Percentiles rank a stretch among this genome's conserved stretches.
phyloP scores from a whole-genome alignment of 1,140 invertebrate genomes.

The Pogonus chalceus region DNA sequence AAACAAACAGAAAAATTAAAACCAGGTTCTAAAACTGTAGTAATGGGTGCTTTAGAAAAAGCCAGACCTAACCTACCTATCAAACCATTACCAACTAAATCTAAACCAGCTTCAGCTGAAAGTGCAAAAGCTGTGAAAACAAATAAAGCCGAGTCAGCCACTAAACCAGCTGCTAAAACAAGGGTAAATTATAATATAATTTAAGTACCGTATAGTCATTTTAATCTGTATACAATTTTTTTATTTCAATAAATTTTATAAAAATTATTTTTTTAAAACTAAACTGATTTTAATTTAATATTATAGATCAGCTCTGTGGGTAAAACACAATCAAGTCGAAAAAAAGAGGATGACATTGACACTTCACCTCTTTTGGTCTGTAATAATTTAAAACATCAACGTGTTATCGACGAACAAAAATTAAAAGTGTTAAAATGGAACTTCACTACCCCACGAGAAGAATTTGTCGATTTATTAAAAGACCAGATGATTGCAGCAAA shows the following conservation, averaged over 20 bases:
- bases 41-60: slow-evolving; percentile 75
- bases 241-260: too few relatives aligned
- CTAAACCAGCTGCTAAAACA: slow-evolving; percentile 31
- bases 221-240: too few relatives aligned
- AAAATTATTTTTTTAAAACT: too few relatives aligned
- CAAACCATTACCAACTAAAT: slow-evolving; percentile 61
- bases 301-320: too few relatives aligned
- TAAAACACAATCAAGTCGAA: slow-evolving; percentile 40
- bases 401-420: slow-evolving; percentile 86
- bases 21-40: slow-evolving; percentile 73
- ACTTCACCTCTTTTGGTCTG: slow-evolving; percentile 68
- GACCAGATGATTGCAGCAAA: slow-evolving; percentile 84
- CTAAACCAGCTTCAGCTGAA: slow-evolving; percentile 34
- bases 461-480: slow-evolving; percentile 85
- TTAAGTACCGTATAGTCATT: too few relatives aligned
- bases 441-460: slow-evolving; percentile 83
- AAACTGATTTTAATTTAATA: too few relatives aligned
- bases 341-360: slow-evolving; percentile 82
- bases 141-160: slow-evolving; percentile 44
- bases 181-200: too few relatives aligned
- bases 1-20: slow-evolving; percentile 74
- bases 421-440: slow-evolving; percentile 93
- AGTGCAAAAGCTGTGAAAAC: slow-evolving; percentile 40
- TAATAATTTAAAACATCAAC: slow-evolving; percentile 82
- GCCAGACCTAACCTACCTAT: slow-evolving; percentile 72